phyloP scores from a whole-genome alignment of 2,888 invertebrate genomes.

The Chelonus formosanus region DNA sequence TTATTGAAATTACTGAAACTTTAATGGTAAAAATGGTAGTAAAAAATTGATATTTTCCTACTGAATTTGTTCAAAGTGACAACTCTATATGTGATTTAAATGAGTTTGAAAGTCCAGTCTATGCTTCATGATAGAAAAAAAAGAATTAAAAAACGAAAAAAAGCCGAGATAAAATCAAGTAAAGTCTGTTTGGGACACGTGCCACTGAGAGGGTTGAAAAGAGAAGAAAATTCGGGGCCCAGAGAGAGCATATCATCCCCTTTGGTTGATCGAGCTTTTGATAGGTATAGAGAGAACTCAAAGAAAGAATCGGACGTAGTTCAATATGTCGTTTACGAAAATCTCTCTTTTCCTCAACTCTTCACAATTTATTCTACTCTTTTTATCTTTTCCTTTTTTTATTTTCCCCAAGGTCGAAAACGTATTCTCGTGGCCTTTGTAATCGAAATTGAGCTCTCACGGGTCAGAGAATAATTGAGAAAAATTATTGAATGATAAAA shows the following conservation, averaged over 20 bases:
- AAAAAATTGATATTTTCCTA: no score
- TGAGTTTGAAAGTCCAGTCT: no score
- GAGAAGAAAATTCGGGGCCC: neutral
- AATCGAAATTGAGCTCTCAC: conserved; percentile 40
- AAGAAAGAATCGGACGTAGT: conserved; percentile 39
- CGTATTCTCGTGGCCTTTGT: conserved; percentile 33
- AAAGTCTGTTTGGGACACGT: conserved; percentile 3
- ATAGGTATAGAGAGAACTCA: conserved; percentile 44
- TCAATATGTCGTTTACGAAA: conserved; percentile 44
- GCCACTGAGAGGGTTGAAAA: conserved; percentile 3
- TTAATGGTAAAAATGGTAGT: no score
- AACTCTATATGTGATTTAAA: no score
- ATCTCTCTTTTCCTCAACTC: conserved; percentile 27
- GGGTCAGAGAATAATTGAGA: conserved; percentile 28
- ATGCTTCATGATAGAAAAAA: no score
- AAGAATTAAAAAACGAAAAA: neutral
- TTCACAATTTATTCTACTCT: conserved; percentile 21
- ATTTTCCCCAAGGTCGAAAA: conserved; percentile 6
- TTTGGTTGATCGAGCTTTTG: conserved; percentile 43
- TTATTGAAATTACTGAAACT: no score
- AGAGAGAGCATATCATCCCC: conserved; percentile 7
- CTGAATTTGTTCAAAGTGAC: no score
- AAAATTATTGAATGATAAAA: neutral
- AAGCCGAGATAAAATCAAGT: neutral
- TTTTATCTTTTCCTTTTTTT: conserved; percentile 21